phyloP scores from a whole-genome alignment of 2,113 vertebrate genomes.

The Turnix velox region DNA sequence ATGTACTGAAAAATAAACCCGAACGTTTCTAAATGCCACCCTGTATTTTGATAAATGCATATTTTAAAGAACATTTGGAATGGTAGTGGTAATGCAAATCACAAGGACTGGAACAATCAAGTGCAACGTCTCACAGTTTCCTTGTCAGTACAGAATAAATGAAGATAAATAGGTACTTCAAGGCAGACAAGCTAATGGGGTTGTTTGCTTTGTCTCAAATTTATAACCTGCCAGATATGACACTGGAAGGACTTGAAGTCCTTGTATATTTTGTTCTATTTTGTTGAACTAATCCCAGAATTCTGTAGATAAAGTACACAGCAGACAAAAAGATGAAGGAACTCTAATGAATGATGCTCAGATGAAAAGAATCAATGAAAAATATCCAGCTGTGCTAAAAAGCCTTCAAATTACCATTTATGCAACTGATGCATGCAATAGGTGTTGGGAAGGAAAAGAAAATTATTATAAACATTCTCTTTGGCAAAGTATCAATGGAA shows the following conservation, averaged over 20 bases:
- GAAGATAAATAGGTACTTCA: not conserved
- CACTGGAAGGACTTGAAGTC: not conserved
- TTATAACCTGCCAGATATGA: slow-evolving; percentile 18
- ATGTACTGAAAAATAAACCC: not conserved
- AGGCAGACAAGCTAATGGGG: not conserved
- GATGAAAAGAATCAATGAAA: slow-evolving; percentile 64
- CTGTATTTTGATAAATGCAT: not conserved
- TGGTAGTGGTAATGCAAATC: not conserved
- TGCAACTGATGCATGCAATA: slow-evolving; percentile 29
- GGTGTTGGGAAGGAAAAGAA: slow-evolving; percentile 41
- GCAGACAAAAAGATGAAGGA: slow-evolving; percentile 24
- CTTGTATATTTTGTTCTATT: slow-evolving; percentile 18
- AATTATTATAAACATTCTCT: slow-evolving; percentile 45
- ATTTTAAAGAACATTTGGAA: not conserved
- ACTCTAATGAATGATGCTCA: slow-evolving; percentile 56
- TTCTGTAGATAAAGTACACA: not conserved
- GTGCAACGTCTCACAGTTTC: not conserved
- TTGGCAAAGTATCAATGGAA: slow-evolving; percentile 56
- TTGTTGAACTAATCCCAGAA: slow-evolving; percentile 2
- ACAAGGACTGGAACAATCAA: not conserved
- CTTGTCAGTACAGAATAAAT: not conserved
- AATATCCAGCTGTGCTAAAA: slow-evolving; percentile 62
- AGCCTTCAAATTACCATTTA: slow-evolving; percentile 54
- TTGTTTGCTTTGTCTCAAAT: not conserved
- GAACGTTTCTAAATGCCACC: not conserved